Evolutionary conservation across 2,797 vertebrate genomes (phyloP).

Genomic region (Rachycentron canadum): DNA sequence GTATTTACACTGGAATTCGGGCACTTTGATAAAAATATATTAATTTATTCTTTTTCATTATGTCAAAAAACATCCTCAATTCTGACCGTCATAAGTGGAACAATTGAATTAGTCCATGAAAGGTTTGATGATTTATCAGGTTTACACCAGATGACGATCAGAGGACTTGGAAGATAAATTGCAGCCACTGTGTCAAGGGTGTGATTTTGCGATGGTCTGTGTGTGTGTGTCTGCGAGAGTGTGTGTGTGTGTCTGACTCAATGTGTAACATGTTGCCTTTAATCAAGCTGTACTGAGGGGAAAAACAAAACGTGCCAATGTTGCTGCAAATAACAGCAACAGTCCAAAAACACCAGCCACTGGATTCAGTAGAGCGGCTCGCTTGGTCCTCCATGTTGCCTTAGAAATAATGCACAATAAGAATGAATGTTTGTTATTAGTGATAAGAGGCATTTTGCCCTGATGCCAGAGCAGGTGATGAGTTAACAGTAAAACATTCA

Average conservation of each 20-base stretch:
- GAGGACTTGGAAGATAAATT: constrained; percentile 40
- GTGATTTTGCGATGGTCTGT: constrained; percentile 36
- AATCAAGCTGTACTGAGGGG: constrained; percentile 75
- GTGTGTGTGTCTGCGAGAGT: constrained; percentile 15
- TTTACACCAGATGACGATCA: constrained; percentile 36
- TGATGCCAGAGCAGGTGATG: constrained; percentile 47
- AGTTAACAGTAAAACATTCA: constrained; percentile 29
- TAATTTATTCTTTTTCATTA: constrained; percentile 64
- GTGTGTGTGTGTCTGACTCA: constrained; percentile 55
- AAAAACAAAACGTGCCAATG: constrained; percentile 51
- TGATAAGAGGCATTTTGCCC: constrained; percentile 44
- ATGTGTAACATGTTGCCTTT: constrained; percentile 83
- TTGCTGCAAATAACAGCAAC: constrained; percentile 66
- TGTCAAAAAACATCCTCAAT: constrained; percentile 28
- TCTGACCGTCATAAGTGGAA: constrained; percentile 18
- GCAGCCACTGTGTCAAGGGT: constrained; percentile 58
- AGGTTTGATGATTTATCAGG: constrained; percentile 54
- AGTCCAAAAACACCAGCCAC: constrained; percentile 74
- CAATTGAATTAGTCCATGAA: constrained; percentile 42
- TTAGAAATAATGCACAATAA: constrained; percentile 85
- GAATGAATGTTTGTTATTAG: constrained; percentile 73
- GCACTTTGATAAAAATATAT: constrained; percentile 59
- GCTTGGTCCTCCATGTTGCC: constrained; percentile 84
- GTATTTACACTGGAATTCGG: constrained; percentile 72
- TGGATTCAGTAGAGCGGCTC: constrained; percentile 57